phyloP scores from a whole-genome alignment of 1,140 invertebrate genomes.

The Temnothorax nylanderi region DNA sequence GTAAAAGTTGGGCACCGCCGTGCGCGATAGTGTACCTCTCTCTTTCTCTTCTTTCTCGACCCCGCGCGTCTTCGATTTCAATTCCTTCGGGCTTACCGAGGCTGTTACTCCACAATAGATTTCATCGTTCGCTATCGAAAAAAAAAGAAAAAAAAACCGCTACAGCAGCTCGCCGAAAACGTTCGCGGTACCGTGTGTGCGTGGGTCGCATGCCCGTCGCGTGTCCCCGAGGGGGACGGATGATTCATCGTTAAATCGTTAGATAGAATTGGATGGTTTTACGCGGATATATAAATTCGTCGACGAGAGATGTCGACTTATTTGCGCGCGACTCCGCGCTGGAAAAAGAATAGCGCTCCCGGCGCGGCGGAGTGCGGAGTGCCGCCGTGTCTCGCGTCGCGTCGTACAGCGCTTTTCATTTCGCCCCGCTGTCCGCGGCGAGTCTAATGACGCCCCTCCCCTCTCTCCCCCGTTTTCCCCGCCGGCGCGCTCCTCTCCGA shows the following conservation, averaged over 20 bases:
- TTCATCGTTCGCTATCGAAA: neutral
- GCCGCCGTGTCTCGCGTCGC: neutral
- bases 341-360: neutral
- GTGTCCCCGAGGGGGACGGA: neutral
- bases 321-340: neutral
- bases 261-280: neutral
- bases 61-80: neutral
- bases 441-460: neutral
- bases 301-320: no score
- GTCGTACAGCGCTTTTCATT: constrained; percentile 1
- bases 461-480: neutral
- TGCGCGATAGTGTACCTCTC: neutral
- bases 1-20: neutral
- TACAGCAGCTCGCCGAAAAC: neutral
- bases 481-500: neutral
- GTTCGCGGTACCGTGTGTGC: neutral
- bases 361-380: neutral
- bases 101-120: neutral
- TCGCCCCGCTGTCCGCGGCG: no score
- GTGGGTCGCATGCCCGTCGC: neutral
- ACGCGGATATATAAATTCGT: no score
- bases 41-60: neutral
- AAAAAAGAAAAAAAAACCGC: neutral
- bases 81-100: neutral
- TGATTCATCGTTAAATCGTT: neutral